Evolutionary conservation across 2,113 vertebrate species (phyloP), one percentile per base, ranked within the genome.

Genomic region (Centropristis striata): DNA sequence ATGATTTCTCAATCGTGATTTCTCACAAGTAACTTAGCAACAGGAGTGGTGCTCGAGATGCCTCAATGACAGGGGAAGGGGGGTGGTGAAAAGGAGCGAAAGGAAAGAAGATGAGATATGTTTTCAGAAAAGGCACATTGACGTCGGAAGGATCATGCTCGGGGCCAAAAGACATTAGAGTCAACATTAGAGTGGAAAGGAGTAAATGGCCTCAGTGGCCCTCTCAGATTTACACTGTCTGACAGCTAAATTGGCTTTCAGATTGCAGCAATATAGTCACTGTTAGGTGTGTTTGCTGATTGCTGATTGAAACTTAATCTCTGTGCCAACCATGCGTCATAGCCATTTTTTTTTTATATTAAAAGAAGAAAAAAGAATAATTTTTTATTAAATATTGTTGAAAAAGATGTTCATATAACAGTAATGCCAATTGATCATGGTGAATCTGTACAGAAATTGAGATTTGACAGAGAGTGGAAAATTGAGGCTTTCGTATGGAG

Each of bases 181-280:
- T 70, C 39, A 50, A 16, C 50, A 59, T 53, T 13, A 58, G n/a
- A 53, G 27, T 71, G 23, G 28, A 61, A 41, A 78, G 8, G 5
- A 54, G 79, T 36, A 74, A 75, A 80, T 82, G 71, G 41, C 61
- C 27, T 57, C 9, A 5, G 23, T 28, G 53, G 7, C 64, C n/a
- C 37, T 73, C 71, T 53, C 42, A 59, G 39, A 71, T 50, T 64
- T 51, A n/a, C 8, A 37, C 28, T 53, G 50, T 50, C 20, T 42
- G 11, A 42, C 54, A 51, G 63, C 53, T 47, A 47, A 59, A 64
- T 65, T 65, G 25, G 27, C 20, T 80, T 78, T 72, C 11, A 69
- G 39, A 39, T 68, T 53, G 20, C 41, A 69, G 9, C 11, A 32
- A 9, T 21, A 23, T 37, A 20, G 23, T 8, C 13, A 15, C 25